Percentiles rank a stretch among this genome's conserved stretches.
Conservation (phyloP, 2,888 invertebrate genomes). For the Aphodius sticticus region DNA sequence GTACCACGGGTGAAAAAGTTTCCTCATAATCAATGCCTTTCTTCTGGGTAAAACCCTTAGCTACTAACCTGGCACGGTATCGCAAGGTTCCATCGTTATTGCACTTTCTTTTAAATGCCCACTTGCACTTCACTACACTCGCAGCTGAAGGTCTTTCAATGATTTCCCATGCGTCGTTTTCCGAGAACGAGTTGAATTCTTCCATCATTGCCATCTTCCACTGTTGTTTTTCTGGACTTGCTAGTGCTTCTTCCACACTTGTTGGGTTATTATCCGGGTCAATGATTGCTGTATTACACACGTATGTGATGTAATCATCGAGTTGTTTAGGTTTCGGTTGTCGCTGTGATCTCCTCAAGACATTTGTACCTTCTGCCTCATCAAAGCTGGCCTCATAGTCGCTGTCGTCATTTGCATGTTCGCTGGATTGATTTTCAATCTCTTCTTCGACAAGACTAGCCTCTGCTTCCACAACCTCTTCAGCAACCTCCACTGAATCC, state of each 20-base stretch:
- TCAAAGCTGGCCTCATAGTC: constrained; percentile 6
- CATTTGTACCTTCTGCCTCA: constrained; percentile 18
- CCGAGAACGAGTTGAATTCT: constrained; percentile 46
- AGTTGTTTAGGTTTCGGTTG: constrained; percentile 40
- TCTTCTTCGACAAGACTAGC: constrained; percentile 6
- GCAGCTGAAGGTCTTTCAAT: constrained; percentile 40
- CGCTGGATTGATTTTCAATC: neutral
- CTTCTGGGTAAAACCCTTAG: constrained; percentile 40
- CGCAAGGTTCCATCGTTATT: constrained; percentile 41
- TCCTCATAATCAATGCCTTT: constrained; percentile 41
- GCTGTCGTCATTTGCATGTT: constrained; percentile 18
- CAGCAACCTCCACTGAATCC: constrained; percentile 17
- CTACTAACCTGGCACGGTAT: constrained; percentile 37
- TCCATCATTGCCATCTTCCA: constrained; percentile 47
- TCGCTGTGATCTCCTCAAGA: constrained; percentile 40
- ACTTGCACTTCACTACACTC: constrained; percentile 48
- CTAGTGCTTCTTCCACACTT: constrained; percentile 44
- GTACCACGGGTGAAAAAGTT: constrained; percentile 44
- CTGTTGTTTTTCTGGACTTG: constrained; percentile 41
- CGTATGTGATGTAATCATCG: constrained; percentile 43
- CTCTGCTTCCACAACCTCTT: constrained; percentile 29
- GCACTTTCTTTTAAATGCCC: constrained; percentile 48
- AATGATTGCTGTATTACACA: constrained; percentile 34
- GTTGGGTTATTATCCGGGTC: constrained; percentile 35
- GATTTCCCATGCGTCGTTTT: constrained; percentile 49